Conservation (phyloP, 2,113 vertebrate genomes). For the Neotoma lepida region DNA sequence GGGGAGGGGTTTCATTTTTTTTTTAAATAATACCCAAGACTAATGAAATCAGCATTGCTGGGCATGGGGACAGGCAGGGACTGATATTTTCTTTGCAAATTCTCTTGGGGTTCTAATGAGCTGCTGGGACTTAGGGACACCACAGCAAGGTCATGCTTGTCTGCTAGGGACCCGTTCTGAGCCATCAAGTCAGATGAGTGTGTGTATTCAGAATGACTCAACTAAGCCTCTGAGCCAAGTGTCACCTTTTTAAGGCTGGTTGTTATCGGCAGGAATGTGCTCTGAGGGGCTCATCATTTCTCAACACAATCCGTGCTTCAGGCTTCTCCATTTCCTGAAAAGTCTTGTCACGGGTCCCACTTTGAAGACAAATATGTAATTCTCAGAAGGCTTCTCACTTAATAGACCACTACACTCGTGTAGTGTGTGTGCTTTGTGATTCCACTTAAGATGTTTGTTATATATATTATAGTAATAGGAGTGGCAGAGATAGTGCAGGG, state of each 20-base stretch:
- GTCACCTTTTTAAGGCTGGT: background rate
- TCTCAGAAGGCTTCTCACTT: constrained; percentile 52
- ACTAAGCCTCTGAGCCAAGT: accelerated
- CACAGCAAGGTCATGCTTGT: background rate
- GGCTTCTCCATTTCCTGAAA: constrained; percentile 27
- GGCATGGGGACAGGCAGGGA: background rate
- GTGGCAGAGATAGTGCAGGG: constrained; percentile 35
- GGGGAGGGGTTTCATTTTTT: no score
- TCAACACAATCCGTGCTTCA: background rate
- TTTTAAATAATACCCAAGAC: no score
- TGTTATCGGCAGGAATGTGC: background rate
- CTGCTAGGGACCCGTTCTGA: background rate
- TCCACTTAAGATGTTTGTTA: constrained; percentile 68
- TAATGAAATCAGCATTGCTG: background rate
- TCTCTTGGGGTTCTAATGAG: background rate
- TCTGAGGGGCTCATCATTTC: background rate
- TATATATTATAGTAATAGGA: constrained; percentile 36
- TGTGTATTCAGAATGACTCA: background rate
- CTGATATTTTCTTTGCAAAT: background rate
- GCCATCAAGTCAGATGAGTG: background rate
- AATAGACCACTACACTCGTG: constrained; percentile 22
- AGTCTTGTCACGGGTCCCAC: constrained; percentile 26
- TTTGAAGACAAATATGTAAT: constrained; percentile 65
- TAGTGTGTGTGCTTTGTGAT: constrained; percentile 55
- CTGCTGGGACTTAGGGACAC: background rate